Percentiles rank a stretch among this genome's conserved stretches.
phyloP scores from a whole-genome alignment of 2,797 vertebrate species.

The Hirundo rustica region DNA sequence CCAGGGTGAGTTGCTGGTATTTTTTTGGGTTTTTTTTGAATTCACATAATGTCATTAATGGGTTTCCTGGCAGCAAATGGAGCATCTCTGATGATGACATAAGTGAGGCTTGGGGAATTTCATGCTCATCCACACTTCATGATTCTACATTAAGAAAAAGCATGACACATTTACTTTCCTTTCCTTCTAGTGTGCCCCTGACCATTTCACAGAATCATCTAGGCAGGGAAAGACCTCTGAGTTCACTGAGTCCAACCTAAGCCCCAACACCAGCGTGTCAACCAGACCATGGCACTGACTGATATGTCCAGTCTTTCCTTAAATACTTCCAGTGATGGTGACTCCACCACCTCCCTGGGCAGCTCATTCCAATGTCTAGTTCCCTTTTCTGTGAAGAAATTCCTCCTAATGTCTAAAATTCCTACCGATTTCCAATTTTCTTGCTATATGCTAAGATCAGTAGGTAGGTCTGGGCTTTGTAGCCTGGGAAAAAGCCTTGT shows the following conservation, averaged over 20 bases:
- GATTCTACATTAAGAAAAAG: not conserved
- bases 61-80: not conserved
- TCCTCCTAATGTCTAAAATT: not conserved
- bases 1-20: not conserved
- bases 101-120: not conserved
- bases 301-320: not conserved
- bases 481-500: not conserved
- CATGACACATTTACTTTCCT: not conserved
- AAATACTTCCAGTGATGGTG: too few relatives aligned
- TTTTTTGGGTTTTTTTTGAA: not conserved
- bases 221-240: not conserved
- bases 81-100: not conserved
- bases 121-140: not conserved
- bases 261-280: accelerated
- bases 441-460: not conserved
- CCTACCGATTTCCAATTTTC: not conserved
- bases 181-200: not conserved
- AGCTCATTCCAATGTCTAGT: not conserved
- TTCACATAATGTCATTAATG: not conserved
- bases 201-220: not conserved
- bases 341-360: too few relatives aligned
- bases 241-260: accelerated
- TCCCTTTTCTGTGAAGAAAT: not conserved
- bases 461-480: not conserved
- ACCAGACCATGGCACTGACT: not conserved